Base-by-base conservation (phyloP, 2,888 invertebrate species). In the Cantharis nigra region DNA sequence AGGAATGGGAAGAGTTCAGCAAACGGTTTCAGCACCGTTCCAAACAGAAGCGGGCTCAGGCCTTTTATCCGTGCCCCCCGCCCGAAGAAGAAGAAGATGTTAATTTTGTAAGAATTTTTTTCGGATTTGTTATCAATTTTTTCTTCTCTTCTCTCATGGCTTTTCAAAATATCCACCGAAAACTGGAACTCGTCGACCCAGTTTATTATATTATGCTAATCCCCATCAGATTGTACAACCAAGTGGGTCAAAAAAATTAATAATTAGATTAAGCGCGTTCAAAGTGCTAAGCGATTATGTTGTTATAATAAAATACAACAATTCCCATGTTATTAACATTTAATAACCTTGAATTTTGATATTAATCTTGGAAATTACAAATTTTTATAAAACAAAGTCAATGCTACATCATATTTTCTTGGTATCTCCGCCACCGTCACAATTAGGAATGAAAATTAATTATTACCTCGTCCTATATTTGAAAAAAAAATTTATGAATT, bases 1-100 rank as follows among this genome's bases (percentile, higher is more conserved):
- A 89, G 81, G 91, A 91, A 85, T 92, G 92, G 92, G 92, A 91
- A 77, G 91, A 92, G 83, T 92, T 91, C 82, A 89, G 89, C 14
- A 89, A 90, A 80, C 85, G 91, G 49, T 88, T 91, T 85, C 88
- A 89, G 65, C 90, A 90, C 82, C 89, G 90, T 80, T 87, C 88
- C 20, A 90, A 90, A 81, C 86, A 89, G 78, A 78, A 87, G 85
- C 81, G 83, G 28, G 85, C 85, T 63, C 84, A 84, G 63, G 88
- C 90, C n/a, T 91, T 91, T 85, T 92, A 92, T 84, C 91, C 91
- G 11, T 91, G 90, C 83, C 91, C 91, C 70, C 89, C 91, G 23
- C 89, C 89, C 20, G 89, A 89, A 72, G 87, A 88, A 76, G 90
- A 91, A 76, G 90, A 90, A 79, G 82, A 86, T 69, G 84, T 82